Conservation (phyloP, 2,113 vertebrate genomes). For the Eretmochelys imbricata region DNA sequence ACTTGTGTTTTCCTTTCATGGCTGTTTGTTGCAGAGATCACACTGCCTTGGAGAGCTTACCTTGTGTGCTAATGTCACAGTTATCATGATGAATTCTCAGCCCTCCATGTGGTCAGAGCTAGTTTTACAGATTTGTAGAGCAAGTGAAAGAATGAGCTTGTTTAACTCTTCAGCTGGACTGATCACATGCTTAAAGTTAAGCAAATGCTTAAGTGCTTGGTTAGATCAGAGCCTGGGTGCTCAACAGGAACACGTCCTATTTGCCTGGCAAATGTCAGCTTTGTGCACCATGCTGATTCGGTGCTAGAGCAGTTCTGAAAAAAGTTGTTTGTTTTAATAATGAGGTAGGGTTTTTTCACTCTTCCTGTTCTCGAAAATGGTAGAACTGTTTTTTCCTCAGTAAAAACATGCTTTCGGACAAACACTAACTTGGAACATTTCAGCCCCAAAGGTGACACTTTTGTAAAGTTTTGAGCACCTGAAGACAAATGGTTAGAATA, state of each 20-base stretch:
- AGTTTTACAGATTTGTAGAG: neutral
- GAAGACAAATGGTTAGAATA: neutral
- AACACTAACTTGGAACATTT: neutral
- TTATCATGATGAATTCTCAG: neutral
- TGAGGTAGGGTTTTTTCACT: neutral
- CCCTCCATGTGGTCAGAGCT: neutral
- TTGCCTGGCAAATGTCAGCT: neutral
- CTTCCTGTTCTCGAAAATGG: neutral
- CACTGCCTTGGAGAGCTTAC: neutral
- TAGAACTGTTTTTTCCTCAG: neutral
- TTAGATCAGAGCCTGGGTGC: neutral
- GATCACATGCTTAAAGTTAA: neutral
- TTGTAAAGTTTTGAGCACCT: neutral
- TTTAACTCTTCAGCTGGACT: neutral
- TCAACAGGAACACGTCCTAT: neutral
- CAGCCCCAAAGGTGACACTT: neutral
- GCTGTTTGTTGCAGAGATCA: neutral
- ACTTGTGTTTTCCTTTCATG: neutral
- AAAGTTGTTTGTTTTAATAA: neutral
- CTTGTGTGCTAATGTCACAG: neutral
- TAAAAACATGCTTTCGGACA: neutral
- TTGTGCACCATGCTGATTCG: neutral
- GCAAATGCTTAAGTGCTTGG: neutral
- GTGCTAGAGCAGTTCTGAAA: neutral
- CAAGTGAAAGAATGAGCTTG: neutral